phyloP scores from a whole-genome alignment of 2,797 vertebrate genomes.

The Eremophila alpestris region DNA sequence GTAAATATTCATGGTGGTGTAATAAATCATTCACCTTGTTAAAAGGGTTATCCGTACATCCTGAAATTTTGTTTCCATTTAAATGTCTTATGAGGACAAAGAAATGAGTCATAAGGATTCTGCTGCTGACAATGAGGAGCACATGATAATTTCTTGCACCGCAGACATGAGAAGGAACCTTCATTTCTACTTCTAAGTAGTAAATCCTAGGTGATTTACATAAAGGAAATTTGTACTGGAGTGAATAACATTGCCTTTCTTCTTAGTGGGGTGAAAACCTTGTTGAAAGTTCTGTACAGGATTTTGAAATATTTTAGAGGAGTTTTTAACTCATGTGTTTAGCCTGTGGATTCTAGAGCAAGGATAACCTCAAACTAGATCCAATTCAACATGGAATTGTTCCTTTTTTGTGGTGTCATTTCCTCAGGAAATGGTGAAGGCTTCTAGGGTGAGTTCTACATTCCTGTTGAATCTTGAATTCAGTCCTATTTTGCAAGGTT shows the following conservation, averaged over 20 bases:
- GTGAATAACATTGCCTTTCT: not conserved
- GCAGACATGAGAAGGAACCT: not conserved
- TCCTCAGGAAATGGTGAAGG: not conserved
- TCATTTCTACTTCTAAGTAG: not conserved
- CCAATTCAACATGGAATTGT: not conserved
- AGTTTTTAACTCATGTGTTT: not conserved
- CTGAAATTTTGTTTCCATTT: not conserved
- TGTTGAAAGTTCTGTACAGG: not conserved
- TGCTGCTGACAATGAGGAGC: not conserved
- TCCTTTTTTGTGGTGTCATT: not conserved
- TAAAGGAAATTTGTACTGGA: not conserved
- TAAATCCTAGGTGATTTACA: not conserved
- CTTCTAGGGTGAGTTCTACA: not conserved
- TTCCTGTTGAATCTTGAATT: not conserved
- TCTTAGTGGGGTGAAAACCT: not conserved
- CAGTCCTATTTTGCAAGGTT: not conserved
- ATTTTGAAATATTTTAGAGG: not conserved
- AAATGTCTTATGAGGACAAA: not conserved
- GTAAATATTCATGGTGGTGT: not conserved
- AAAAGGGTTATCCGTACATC: not conserved
- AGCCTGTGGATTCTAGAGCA: not conserved
- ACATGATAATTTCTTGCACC: not conserved
- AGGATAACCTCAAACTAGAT: not conserved
- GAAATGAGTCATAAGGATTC: not conserved
- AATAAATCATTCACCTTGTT: not conserved